Percentiles rank a stretch among this genome's conserved stretches.
Conservation (phyloP, 2,797 vertebrate species). For the Octomys mimax region DNA sequence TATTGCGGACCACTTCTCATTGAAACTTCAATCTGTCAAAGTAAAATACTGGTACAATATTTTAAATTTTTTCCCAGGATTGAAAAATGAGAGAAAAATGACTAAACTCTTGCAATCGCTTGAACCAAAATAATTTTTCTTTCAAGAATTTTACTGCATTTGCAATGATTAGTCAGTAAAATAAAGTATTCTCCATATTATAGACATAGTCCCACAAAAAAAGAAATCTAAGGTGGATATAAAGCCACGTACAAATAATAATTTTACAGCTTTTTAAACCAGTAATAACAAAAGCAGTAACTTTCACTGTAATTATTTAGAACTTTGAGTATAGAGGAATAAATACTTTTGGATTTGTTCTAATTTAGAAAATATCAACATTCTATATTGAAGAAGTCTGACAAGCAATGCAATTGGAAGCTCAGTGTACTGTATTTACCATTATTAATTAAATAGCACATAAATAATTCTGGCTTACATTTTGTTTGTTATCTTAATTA, state of each 20-base stretch:
- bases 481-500: conserved; percentile 58
- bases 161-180: background rate
- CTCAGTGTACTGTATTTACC: conserved; percentile 49
- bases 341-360: conserved; percentile 36
- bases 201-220: background rate
- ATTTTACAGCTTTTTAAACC: conserved; percentile 49
- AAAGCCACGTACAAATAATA: conserved; percentile 42
- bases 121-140: conserved; percentile 62
- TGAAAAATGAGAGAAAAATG: conserved; percentile 45
- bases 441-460: conserved; percentile 46
- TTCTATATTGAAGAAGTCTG: background rate
- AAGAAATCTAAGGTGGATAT: conserved; percentile 9
- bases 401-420: conserved; percentile 39
- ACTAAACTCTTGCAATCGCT: conserved; percentile 11
- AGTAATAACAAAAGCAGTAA: conserved; percentile 22
- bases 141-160: conserved; percentile 28
- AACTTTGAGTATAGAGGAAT: background rate
- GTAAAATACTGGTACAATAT: background rate
- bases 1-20: conserved; percentile 48
- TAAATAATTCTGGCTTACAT: conserved; percentile 50
- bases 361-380: conserved; percentile 60
- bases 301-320: conserved; percentile 54
- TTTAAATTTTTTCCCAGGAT: conserved; percentile 16
- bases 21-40: conserved; percentile 55
- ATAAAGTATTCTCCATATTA: conserved; percentile 36